phyloP scores from a whole-genome alignment of 2,113 vertebrate species.

The Vidua macroura region DNA sequence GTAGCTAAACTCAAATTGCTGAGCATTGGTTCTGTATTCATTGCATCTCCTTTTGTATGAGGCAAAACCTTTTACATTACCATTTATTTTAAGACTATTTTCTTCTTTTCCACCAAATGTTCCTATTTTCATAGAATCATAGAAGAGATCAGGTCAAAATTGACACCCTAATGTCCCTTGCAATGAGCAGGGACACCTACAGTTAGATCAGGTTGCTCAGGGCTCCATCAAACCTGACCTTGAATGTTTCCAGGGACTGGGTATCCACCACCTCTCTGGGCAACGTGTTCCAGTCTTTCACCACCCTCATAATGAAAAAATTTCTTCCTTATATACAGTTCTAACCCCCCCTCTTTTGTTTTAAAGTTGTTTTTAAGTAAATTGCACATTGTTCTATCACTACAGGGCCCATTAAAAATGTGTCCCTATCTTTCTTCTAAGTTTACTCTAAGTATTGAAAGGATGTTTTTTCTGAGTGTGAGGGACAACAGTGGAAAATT shows the following conservation, averaged over 20 bases:
- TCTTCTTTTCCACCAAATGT: neutral
- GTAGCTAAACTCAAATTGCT: neutral
- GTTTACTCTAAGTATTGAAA: neutral
- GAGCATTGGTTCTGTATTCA: neutral
- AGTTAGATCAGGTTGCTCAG: neutral
- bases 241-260: neutral
- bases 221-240: neutral
- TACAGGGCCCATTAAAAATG: neutral
- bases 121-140: neutral
- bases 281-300: neutral
- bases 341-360: neutral
- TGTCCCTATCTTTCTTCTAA: neutral
- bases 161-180: too few relatives aligned
- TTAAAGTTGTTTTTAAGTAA: neutral
- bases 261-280: neutral
- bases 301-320: neutral
- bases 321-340: neutral
- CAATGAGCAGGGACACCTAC: too few relatives aligned
- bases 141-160: neutral
- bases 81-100: neutral
- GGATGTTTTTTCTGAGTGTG: neutral
- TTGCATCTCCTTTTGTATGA: neutral
- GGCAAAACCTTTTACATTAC: neutral
- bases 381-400: rapidly evolving
- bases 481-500: neutral